phyloP scores from a whole-genome alignment of 2,888 invertebrate genomes.

The Apantesis nais region DNA sequence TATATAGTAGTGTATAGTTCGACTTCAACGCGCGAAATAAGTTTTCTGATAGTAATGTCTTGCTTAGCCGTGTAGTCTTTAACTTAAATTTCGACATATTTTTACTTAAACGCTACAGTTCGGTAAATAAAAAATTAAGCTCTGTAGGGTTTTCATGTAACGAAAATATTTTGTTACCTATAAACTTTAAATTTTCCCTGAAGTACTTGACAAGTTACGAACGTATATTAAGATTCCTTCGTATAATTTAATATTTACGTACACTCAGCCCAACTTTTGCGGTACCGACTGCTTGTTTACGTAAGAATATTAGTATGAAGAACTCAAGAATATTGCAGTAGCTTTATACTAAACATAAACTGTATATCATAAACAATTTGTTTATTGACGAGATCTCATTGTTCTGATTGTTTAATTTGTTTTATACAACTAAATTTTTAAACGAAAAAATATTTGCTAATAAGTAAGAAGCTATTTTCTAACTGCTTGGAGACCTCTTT shows the following conservation, averaged over 20 bases:
- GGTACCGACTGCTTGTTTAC: not conserved
- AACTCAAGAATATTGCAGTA: constrained; percentile 1
- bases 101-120: not conserved
- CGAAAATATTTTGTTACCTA: constrained; percentile 22
- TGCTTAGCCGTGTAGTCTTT: too few relatives aligned
- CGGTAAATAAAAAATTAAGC: not conserved
- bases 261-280: constrained; percentile 11
- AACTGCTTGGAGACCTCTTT: too few relatives aligned
- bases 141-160: constrained; percentile 3
- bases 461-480: too few relatives aligned
- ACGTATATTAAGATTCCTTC: constrained; percentile 23
- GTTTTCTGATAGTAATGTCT: too few relatives aligned
- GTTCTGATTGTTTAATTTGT: not conserved
- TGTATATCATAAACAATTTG: not conserved
- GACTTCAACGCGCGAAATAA: too few relatives aligned
- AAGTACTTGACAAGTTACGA: constrained; percentile 21
- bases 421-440: not conserved
- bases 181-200: constrained; percentile 27
- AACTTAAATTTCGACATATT: not conserved
- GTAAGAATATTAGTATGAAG: not conserved
- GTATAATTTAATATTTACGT: constrained; percentile 20
- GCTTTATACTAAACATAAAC: not conserved
- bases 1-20: too few relatives aligned
- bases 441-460: too few relatives aligned
- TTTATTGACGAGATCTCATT: not conserved